Percentiles rank a stretch among this genome's conserved stretches.
Conservation (phyloP, 2,888 invertebrate species). For the Melanostoma mellinum region DNA sequence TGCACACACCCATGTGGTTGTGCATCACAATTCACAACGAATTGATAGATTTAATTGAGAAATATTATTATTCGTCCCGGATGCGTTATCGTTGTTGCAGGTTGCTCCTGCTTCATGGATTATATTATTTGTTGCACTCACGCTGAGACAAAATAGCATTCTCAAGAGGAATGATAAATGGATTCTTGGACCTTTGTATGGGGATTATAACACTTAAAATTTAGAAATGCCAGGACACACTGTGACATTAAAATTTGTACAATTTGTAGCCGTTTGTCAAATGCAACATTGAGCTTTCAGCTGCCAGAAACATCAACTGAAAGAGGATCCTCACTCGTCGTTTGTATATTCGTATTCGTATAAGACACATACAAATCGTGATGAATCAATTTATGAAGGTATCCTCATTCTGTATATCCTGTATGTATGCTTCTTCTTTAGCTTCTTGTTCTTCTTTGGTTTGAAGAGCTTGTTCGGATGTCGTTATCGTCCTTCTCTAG, state of each 20-base stretch:
- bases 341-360: not conserved
- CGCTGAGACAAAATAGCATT: conserved; percentile 32
- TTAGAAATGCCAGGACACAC: conserved; percentile 65
- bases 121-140: conserved; percentile 25
- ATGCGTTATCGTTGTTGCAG: conserved; percentile 27
- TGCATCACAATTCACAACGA: not conserved
- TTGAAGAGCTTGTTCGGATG: conserved; percentile 65
- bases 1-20: not conserved
- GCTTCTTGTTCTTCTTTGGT: conserved; percentile 32
- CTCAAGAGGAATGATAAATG: conserved; percentile 65
- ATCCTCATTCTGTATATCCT: conserved; percentile 38
- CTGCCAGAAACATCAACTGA: conserved; percentile 62
- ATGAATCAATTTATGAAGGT: conserved; percentile 72
- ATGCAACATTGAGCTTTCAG: conserved; percentile 73
- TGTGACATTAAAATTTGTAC: conserved; percentile 77
- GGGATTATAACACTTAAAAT: conserved; percentile 72
- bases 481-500: conserved; percentile 64
- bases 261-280: conserved; percentile 78
- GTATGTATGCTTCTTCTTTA: conserved; percentile 39
- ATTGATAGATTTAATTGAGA: conserved; percentile 65
- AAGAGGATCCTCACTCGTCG: conserved; percentile 21
- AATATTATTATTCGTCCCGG: conserved; percentile 59
- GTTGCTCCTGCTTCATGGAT: not conserved
- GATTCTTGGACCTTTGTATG: conserved; percentile 61
- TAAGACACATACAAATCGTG: conserved; percentile 47